Base-by-base conservation (phyloP, 2,113 vertebrate species). In the Erythrocebus patas region DNA sequence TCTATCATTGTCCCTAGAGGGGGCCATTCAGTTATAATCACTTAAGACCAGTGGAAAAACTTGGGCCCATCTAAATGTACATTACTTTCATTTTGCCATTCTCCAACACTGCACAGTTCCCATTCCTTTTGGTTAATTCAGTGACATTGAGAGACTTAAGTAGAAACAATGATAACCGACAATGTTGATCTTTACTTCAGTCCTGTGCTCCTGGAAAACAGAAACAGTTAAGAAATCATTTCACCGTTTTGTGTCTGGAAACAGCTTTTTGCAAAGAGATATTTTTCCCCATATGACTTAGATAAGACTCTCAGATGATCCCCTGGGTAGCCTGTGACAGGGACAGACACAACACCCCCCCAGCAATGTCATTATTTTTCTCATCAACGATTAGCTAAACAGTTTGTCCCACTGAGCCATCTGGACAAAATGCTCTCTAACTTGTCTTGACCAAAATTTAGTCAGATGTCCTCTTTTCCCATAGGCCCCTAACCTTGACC, bases 111-210 rank as follows among this genome's bases (percentile, higher is more conserved):
- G 12, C 1, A 38, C 5, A 38, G 8, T 72, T 91, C 23, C 40
- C 11, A 55, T 73, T 55, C 66, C 23, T 89, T 96, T 70, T 66
- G 45, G 92, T 32, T 13, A 48, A 79, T 73, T 61, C 68, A 79
- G 55, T 59, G 48, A 61, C 40, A 92, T 95, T 84, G 8, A 97
- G 57, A 86, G 4, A 52, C 25, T 92, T 89, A 89, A 93, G 91
- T 85, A 66, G 78, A 88, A 96, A 5, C 50, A 72, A 17, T 40
- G 30, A 45, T 75, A 93, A 57, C 2, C 72, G 66, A 89, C 40
- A 45, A 18, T 52, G 6, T 48, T 89, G 78, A 93, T 55, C 52
- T 86, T 95, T 82, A 61, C 59, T 43, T 64, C 45, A 89, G 40
- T 14, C 16, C n/a, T 73, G 8, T 81, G 32, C 32, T 91, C 25